Base-by-base conservation (phyloP, 2,113 vertebrate genomes). In the Capricornis sumatraensis region DNA sequence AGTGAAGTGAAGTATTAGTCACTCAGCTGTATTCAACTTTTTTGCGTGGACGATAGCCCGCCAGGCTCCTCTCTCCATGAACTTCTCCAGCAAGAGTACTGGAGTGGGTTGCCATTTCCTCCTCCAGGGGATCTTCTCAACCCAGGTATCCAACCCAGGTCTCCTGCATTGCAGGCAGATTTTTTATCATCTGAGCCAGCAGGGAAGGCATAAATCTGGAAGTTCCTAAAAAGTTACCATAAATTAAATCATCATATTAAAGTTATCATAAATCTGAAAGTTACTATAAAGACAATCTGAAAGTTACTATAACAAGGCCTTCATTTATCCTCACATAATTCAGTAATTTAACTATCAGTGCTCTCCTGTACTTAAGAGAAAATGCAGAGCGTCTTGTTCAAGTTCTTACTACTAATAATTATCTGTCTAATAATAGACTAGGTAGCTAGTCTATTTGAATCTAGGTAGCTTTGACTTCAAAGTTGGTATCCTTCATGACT, bases 1-100 rank as follows among this genome's bases (percentile, higher is more conserved):
- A 33, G 28, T 62, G 28, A 71, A 71, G 19, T 71, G 67, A 74
- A 74, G 67, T 40, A 23, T 40, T 40, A 74, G 67, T 25, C 21
- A 74, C 67, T 74, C 36, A 40, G 67, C 7, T 74, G 67, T 40
- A 36, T 74, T 21, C 0, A 0, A 74, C 67, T 40, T n/a, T 23
- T 74, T 74, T 40, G 10, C 0, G 1, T 23, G 67, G n/a, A 71
- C 67, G 12, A 40, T 23, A 40, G 19, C 2, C 67, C 5, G 0
- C n/a, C 67, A 71, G 67, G n/a, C 5, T 71, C 10, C 67, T 40
- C n/a, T 40, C 19, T 71, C n/a, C 19, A 13, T 71, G 67, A 36
- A 23, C 36, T 40, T 71, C n/a, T 71, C 67, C 19, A 71, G 67
- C 67, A 71, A 71, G 67, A 71, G 21, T 13, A 71, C 67, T 71